phyloP scores from a whole-genome alignment of 1,140 invertebrate species.

The Leptopilina clavipes region DNA sequence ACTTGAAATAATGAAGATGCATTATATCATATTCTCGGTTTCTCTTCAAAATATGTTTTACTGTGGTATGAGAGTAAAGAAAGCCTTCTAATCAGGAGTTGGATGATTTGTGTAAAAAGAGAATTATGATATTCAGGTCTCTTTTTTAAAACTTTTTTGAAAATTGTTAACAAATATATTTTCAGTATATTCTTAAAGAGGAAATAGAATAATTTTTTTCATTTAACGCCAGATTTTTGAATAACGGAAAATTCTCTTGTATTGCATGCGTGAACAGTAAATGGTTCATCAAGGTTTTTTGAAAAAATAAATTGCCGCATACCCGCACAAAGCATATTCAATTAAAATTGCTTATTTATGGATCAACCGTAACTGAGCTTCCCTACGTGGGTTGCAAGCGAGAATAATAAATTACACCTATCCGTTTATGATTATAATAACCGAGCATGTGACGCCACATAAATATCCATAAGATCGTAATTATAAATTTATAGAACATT shows the following conservation, averaged over 20 bases:
- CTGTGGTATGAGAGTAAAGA: neutral
- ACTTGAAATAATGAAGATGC: slow-evolving; percentile 18
- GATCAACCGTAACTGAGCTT: neutral
- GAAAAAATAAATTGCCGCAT: neutral
- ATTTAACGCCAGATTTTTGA: too few relatives aligned
- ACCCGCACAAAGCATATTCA: neutral
- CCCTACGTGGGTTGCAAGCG: slow-evolving; percentile 13
- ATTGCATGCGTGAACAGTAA: neutral
- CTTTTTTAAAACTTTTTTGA: too few relatives aligned
- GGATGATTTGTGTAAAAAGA: neutral
- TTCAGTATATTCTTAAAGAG: too few relatives aligned
- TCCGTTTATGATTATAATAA: slow-evolving; percentile 28
- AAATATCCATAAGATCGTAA: slow-evolving; percentile 30
- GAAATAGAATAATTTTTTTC: too few relatives aligned
- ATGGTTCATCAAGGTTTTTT: neutral
- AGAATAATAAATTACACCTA: slow-evolving; percentile 27
- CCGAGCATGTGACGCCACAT: slow-evolving; percentile 32
- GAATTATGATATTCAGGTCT: too few relatives aligned
- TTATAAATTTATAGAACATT: neutral
- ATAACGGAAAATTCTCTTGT: neutral
- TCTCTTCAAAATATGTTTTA: neutral
- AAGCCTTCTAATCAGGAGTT: neutral
- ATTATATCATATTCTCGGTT: slow-evolving; percentile 11
- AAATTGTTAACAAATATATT: too few relatives aligned
- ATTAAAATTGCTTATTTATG: slow-evolving; percentile 22